Evolutionary conservation across 2,113 vertebrate genomes (phyloP).

Genomic region (Alosa alosa): DNA sequence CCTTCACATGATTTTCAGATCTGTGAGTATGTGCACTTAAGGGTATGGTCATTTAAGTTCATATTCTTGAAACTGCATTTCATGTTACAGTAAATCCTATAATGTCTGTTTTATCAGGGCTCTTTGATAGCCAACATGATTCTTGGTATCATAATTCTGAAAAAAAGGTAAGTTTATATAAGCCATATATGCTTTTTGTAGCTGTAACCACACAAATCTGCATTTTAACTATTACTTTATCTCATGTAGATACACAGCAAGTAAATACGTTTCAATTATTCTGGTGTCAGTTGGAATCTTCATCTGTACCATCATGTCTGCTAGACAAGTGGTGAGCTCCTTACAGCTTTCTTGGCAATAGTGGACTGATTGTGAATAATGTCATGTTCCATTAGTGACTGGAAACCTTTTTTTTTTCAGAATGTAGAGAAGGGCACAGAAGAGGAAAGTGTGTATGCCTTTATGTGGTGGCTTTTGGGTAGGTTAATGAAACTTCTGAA

Average conservation of each 20-base stretch:
- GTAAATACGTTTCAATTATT: slow-evolving; percentile 86
- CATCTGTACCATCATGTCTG: slow-evolving; percentile 96
- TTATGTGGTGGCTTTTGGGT: slow-evolving; percentile 91
- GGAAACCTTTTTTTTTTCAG: slow-evolving; percentile 60
- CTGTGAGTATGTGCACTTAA: slow-evolving; percentile 74
- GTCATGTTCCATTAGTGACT: not conserved
- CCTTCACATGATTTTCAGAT: slow-evolving; percentile 98
- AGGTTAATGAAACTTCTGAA: slow-evolving; percentile 39
- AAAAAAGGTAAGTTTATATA: slow-evolving; percentile 82
- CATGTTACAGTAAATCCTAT: not conserved
- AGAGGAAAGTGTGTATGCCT: slow-evolving; percentile 74
- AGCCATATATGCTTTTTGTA: not conserved
- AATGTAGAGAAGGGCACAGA: slow-evolving; percentile 68
- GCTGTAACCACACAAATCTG: not conserved
- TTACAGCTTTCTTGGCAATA: not conserved
- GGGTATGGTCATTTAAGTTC: not conserved
- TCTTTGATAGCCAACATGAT: slow-evolving; percentile 97
- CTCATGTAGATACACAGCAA: slow-evolving; percentile 80
- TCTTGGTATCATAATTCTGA: slow-evolving; percentile 90
- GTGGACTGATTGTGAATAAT: not conserved
- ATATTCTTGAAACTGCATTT: not conserved
- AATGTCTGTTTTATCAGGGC: slow-evolving; percentile 73
- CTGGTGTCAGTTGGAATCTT: slow-evolving; percentile 94
- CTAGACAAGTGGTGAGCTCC: slow-evolving; percentile 91
- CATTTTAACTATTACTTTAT: not conserved